Evolutionary conservation across 1,140 invertebrate genomes (phyloP).

Genomic region (Maconellicoccus hirsutus): DNA sequence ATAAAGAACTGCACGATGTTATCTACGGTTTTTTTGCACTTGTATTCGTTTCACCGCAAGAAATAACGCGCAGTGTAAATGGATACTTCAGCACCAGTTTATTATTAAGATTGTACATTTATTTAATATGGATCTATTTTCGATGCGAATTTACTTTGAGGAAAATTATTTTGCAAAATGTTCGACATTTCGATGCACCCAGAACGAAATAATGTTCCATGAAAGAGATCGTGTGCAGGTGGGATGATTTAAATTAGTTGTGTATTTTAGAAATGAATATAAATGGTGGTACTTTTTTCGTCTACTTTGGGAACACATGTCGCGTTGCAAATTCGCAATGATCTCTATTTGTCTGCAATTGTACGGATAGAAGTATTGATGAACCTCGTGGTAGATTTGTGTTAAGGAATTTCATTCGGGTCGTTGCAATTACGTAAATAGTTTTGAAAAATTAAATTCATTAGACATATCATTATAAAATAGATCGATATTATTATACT

Average conservation of each 20-base stretch:
- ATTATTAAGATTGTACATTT: background rate
- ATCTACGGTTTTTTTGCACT: background rate
- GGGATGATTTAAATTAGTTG: too few relatives aligned
- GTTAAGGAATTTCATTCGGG: background rate
- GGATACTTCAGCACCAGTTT: background rate
- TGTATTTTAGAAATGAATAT: too few relatives aligned
- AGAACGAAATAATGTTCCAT: too few relatives aligned
- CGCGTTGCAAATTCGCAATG: background rate
- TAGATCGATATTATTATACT: background rate
- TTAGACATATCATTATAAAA: slow-evolving; percentile 10
- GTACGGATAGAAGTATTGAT: too few relatives aligned
- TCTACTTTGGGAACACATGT: too few relatives aligned
- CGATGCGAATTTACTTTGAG: background rate
- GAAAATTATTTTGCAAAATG: too few relatives aligned
- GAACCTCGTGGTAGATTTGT: too few relatives aligned
- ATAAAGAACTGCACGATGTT: background rate
- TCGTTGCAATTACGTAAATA: background rate
- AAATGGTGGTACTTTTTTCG: too few relatives aligned
- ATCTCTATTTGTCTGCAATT: too few relatives aligned
- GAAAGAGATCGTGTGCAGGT: too few relatives aligned
- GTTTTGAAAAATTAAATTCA: background rate
- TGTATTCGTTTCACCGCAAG: background rate
- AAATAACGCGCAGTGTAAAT: background rate
- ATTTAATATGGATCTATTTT: background rate
- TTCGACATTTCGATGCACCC: too few relatives aligned